These are phyloP conservation scores for Oedothorax gibbosus DNA, from an alignment of 1,140 invertebrate species.

Conservation along the genomic window DNA sequence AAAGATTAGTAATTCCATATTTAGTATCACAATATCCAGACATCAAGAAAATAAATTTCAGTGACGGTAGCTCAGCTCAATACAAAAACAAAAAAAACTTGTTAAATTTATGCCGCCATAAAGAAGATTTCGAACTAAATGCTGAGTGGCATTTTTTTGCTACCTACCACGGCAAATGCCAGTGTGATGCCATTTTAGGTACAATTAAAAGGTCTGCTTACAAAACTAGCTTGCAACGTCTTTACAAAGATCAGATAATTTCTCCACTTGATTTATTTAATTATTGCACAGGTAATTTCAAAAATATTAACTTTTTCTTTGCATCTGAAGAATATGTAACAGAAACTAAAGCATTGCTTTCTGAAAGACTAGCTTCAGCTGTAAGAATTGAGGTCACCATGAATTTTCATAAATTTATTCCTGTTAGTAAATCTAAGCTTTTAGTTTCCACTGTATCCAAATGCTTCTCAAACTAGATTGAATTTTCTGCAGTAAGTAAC, in stretches of 20 bases:
- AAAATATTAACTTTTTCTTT: background rate
- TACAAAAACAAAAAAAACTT: slow-evolving; percentile 26
- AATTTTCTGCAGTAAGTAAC: background rate
- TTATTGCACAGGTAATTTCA: slow-evolving; percentile 6
- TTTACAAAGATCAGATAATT: background rate
- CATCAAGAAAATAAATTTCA: background rate
- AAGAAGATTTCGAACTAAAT: slow-evolving; percentile 21
- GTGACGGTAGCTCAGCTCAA: too few species aligned
- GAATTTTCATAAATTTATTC: background rate
- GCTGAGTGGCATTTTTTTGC: slow-evolving; percentile 62
- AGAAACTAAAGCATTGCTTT: too few species aligned
- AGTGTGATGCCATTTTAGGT: slow-evolving; percentile 60
- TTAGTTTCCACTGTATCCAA: too few species aligned
- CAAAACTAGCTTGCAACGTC: slow-evolving; percentile 7
- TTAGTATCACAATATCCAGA: background rate
- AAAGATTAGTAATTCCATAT: background rate
- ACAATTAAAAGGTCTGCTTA: slow-evolving; percentile 53
- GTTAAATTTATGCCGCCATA: slow-evolving; percentile 38
- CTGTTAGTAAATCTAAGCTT: background rate
- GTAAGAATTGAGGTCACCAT: background rate
- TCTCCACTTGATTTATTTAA: slow-evolving; percentile 2
- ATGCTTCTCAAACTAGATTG: background rate
- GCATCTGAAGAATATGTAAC: background rate
- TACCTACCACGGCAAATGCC: slow-evolving; percentile 54
- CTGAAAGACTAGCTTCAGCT: background rate